Evolutionary conservation across 2,888 invertebrate genomes (phyloP).

Genomic region (Syrphus vitripennis): DNA sequence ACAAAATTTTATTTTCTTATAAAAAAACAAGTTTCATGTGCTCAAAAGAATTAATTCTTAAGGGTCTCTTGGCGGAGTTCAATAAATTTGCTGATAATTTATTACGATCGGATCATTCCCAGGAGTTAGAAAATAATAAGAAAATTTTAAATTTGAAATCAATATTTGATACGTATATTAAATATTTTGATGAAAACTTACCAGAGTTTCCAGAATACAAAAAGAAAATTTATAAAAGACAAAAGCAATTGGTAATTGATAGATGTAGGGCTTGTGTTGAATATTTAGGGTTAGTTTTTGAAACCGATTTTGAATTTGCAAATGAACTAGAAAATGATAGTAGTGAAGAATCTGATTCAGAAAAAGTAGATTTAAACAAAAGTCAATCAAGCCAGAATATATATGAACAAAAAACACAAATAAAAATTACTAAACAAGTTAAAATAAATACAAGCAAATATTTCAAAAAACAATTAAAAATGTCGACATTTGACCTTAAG

Average conservation of each 20-base stretch:
- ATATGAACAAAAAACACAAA: no score
- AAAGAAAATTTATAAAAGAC: background rate
- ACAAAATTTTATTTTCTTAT: no score
- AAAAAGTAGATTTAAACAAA: background rate
- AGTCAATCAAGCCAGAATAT: background rate
- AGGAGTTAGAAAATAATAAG: no score
- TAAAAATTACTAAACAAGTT: no score
- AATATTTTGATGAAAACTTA: background rate
- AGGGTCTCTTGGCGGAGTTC: no score
- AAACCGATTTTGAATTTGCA: slow-evolving; percentile 11
- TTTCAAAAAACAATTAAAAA: background rate
- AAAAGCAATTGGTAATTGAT: background rate
- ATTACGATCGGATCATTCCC: no score
- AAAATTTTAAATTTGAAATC: background rate
- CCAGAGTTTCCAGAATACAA: background rate
- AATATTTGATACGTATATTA: background rate
- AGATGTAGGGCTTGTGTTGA: slow-evolving; percentile 18
- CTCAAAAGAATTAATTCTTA: no score
- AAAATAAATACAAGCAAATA: background rate
- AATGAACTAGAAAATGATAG: no score
- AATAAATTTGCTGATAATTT: no score
- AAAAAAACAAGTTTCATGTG: no score
- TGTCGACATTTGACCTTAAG: background rate
- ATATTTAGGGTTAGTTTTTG: background rate
- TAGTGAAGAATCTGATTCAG: background rate